phyloP scores from a whole-genome alignment of 2,113 vertebrate species.

The Calonectris borealis region DNA sequence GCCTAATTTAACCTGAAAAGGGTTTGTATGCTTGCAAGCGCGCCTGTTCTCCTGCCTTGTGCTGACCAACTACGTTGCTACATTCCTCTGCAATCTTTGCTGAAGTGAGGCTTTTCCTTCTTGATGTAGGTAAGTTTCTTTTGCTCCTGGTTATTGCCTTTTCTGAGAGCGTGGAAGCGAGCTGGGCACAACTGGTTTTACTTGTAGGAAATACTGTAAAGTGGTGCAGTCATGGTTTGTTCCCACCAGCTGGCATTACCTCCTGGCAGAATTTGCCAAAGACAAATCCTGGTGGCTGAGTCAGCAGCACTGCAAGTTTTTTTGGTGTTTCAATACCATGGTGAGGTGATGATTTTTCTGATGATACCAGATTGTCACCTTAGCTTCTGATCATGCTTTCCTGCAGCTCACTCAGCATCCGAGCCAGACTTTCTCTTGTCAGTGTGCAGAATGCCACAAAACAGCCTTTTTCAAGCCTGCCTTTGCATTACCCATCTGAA shows the following conservation, averaged over 20 bases:
- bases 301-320: rapidly evolving
- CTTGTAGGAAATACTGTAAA: neutral
- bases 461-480: neutral
- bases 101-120: neutral
- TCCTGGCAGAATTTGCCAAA: neutral
- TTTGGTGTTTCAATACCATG: neutral
- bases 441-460: neutral
- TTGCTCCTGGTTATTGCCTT: neutral
- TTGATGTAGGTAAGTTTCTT: neutral
- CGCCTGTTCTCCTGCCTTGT: neutral
- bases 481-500: neutral
- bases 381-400: neutral
- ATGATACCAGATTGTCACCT: neutral
- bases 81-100: neutral
- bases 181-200: neutral
- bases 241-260: neutral
- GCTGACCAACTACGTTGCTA: rapidly evolving
- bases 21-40: neutral
- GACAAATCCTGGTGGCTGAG: rapidly evolving
- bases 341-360: neutral
- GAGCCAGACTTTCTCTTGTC: neutral
- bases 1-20: neutral
- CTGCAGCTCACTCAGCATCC: neutral
- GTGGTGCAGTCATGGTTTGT: rapidly evolving
- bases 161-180: rapidly evolving